A percentile compares a stretch with the other conserved stretches of the same genome.
Evolutionary conservation across 2,113 vertebrate species (phyloP).

Genomic region (Ranitomeya variabilis): DNA sequence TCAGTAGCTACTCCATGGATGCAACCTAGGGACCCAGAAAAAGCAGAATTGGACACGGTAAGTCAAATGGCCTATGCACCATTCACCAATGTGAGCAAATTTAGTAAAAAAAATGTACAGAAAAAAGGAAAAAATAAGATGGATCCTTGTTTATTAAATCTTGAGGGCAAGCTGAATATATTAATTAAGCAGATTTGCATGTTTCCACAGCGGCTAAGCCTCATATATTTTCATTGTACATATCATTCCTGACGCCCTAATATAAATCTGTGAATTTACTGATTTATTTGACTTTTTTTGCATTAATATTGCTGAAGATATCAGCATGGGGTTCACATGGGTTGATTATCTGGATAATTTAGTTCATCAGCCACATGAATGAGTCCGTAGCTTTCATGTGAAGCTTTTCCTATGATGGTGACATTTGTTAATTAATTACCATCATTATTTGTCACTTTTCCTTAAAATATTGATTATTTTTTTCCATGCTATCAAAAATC

Average conservation of each 20-base stretch:
- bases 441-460: constrained; percentile 28
- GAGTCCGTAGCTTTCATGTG: neutral
- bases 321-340: constrained; percentile 6
- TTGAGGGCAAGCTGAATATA: neutral
- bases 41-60: too few species aligned
- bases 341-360: constrained; percentile 25
- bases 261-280: neutral
- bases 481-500: neutral
- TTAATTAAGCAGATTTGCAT: neutral
- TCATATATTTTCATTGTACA: neutral
- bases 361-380: constrained; percentile 11
- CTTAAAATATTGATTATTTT: constrained; percentile 12
- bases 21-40: too few species aligned
- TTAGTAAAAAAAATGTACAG: too few species aligned
- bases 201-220: neutral
- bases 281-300: neutral
- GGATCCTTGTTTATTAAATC: too few species aligned
- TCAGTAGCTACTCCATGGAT: too few species aligned
- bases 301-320: constrained; percentile 8
- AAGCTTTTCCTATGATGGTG: neutral
- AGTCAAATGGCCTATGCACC: too few species aligned
- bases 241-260: too few species aligned
- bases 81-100: too few species aligned
- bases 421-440: constrained; percentile 27
- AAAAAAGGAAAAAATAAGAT: too few species aligned